Evolutionary conservation across 2,113 vertebrate species (phyloP).

Genomic region (Zootoca vivipara): DNA sequence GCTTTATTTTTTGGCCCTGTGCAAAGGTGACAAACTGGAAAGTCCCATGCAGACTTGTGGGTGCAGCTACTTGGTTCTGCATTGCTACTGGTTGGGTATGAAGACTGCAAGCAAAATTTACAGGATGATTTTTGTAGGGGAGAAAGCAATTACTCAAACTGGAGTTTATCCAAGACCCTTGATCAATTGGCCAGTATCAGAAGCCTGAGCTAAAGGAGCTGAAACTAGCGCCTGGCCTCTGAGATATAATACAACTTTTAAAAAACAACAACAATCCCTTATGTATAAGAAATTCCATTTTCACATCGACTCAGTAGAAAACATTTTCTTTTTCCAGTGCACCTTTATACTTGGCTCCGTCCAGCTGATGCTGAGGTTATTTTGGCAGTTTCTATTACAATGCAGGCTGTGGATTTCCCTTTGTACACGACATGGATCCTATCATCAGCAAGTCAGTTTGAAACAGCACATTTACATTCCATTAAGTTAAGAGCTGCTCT

Average conservation of each 20-base stretch:
- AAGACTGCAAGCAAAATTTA: not conserved
- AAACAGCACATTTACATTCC: conserved; percentile 36
- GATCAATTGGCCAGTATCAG: conserved; percentile 2
- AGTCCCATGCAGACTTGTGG: not conserved
- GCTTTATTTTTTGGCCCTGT: not conserved
- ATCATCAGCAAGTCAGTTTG: conserved; percentile 27
- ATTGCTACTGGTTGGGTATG: not conserved
- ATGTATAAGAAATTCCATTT: not conserved
- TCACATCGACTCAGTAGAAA: not conserved
- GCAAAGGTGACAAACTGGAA: not conserved
- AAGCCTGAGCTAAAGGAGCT: conserved; percentile 1
- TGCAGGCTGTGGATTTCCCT: conserved; percentile 33
- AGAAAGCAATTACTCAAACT: not conserved
- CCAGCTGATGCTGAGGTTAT: conserved; percentile 27
- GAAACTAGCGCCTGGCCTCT: not conserved
- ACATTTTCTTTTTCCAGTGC: not conserved
- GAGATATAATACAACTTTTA: not conserved
- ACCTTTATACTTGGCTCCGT: conserved; percentile 16
- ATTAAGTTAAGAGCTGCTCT: conserved; percentile 34
- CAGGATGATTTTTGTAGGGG: not conserved
- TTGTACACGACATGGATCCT: not conserved
- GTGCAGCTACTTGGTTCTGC: not conserved
- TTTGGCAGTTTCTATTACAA: conserved; percentile 30
- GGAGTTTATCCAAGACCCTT: not conserved
- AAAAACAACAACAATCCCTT: not conserved